Evolutionary conservation across 2,797 vertebrate genomes (phyloP).

Genomic region (Molossus alvarezi): DNA sequence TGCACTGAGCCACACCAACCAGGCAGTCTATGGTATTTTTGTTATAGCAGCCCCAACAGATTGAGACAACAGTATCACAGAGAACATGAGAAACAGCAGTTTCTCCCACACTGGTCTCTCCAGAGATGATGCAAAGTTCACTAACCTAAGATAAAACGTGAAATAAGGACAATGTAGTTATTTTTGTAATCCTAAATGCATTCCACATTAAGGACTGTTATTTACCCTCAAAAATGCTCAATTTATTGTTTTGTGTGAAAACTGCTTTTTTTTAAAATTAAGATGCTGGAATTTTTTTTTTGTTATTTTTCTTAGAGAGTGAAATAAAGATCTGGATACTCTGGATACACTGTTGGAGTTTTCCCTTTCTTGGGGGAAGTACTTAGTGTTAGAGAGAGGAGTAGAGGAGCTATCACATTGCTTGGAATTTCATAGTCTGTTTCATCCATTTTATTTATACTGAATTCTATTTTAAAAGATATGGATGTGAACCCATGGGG

Average conservation of each 20-base stretch:
- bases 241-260: conserved; percentile 51
- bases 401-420: not conserved
- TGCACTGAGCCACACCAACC: too few species aligned
- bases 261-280: not conserved
- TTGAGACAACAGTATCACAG: not conserved
- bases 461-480: not conserved
- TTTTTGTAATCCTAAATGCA: not conserved
- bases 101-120: not conserved
- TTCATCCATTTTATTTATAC: conserved; percentile 13
- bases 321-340: conserved; percentile 8
- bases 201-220: not conserved
- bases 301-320: not conserved
- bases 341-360: not conserved
- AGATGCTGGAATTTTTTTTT: not conserved
- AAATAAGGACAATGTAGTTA: not conserved
- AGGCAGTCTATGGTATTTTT: not conserved
- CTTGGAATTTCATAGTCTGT: not conserved
- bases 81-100: not conserved
- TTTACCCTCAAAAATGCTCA: not conserved
- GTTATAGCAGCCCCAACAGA: not conserved
- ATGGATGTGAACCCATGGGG: not conserved
- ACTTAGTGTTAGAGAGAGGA: not conserved
- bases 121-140: not conserved
- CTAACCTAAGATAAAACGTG: not conserved
- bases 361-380: not conserved